Base-by-base conservation (phyloP, 2,888 invertebrate genomes). In the Pseudanteris insignis region DNA sequence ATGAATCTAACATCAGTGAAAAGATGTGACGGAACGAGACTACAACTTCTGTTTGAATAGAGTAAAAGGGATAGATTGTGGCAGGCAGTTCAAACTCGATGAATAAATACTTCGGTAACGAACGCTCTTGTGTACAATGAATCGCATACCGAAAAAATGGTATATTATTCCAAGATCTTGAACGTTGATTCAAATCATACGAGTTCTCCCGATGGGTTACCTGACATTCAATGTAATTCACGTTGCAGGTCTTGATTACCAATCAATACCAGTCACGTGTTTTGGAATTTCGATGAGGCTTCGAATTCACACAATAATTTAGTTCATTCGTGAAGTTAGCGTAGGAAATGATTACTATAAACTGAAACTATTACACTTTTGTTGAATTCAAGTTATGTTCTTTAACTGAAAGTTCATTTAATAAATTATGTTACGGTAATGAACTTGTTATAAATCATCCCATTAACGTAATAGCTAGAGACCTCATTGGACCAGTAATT, bases 1-100 rank as follows among this genome's bases (percentile, higher is more conserved):
- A 66, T 69, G 65, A 68, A 53, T 67, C 67, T 70, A 47, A 32
- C 41, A 21, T 24, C 47, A 43, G 26, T 37, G 61, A 61, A 60
- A 61, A 44, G 54, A 50, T 36, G 21, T 32, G 10, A 10, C 32
- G 15, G 11, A 30, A 37, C 36, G 51, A 46, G 40, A 33, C 51
- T 43, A 50, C 51, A 32, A 48, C 41, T 44, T 58, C 38, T 38
- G 24, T 30, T 28, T 3, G 29, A 3, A 3, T 2, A 18, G 18
- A 18, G 13, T 8, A 29, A 18, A 6, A 12, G 8, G 15, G 37
- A 8, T 2, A n/a, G 40, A 36, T 6, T 7, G 8, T 13, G 43
- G 26, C 13, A 12, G 10, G 21, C 12, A 10, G 9, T 1, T 11
- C 12, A 12, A 26, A 26, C 3, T 6, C 26, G 13, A 40, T 40